Evolutionary conservation across 2,888 invertebrate species (phyloP).

Genomic region (Drosophila acutilabella): DNA sequence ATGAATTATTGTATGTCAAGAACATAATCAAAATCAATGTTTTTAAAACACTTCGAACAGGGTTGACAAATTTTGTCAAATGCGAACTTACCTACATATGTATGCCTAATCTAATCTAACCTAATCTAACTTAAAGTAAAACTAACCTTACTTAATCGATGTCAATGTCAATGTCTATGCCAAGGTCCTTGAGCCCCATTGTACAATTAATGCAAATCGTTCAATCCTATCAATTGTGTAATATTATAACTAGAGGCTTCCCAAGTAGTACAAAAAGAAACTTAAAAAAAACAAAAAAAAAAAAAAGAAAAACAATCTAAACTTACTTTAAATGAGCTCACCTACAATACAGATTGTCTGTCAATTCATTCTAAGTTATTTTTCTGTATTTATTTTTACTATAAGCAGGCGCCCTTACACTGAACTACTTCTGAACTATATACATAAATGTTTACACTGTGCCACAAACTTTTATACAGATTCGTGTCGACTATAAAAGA

Average conservation of each 20-base stretch:
- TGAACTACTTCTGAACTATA: conserved; percentile 57
- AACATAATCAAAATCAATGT: conserved; percentile 75
- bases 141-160: conserved; percentile 49
- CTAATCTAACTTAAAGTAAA: conserved; percentile 37
- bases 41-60: conserved; percentile 59
- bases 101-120: conserved; percentile 33
- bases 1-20: conserved; percentile 55
- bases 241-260: conserved; percentile 77
- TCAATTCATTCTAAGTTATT: conserved; percentile 34
- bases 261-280: conserved; percentile 71
- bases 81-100: conserved; percentile 52
- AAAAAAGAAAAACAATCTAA: conserved; percentile 23
- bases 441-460: conserved; percentile 37
- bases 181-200: conserved; percentile 30
- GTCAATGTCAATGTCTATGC: conserved; percentile 57
- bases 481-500: conserved; percentile 8
- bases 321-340: conserved; percentile 62
- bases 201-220: conserved; percentile 51
- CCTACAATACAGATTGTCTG: conserved; percentile 39
- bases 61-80: conserved; percentile 56
- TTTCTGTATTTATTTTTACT: conserved; percentile 21
- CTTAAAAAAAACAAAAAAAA: conserved; percentile 5
- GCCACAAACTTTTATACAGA: conserved; percentile 45
- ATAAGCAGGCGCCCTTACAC: conserved; percentile 43
- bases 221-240: conserved; percentile 65